Base-by-base conservation (phyloP, 2,888 invertebrate genomes). In the Dorcus hopei region DNA sequence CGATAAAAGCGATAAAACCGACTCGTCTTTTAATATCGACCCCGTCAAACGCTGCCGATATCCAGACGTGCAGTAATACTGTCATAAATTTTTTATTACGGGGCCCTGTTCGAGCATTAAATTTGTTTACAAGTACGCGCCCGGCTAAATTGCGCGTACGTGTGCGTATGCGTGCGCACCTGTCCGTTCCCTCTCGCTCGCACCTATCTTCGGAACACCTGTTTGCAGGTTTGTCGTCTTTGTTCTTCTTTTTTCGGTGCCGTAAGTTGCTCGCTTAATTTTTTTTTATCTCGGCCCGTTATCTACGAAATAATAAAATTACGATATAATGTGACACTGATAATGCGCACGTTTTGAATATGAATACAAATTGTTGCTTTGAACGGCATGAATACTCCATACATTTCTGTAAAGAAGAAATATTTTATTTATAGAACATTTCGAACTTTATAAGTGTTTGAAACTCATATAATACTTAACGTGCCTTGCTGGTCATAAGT, bases 31-130 rank as follows among this genome's bases (percentile, higher is more conserved):
- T 51, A 56, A 38, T 56, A 56, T 56, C 56, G 43, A 56, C 49
- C 53, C 26, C 54, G 61, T 61, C 61, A 61, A 61, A 41, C 58
- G 61, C 55, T 58, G 58, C 61, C 61, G 61, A 61, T 61, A 59
- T 52, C 52, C 53, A 57, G 59, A 59, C 59, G 41, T 50, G 48
- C 8, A 48, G 54, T 61, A 61, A 53, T 58, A 52, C 58, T 49
- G 57, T 57, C 45, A 62, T 62, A 59, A 62, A 62, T 51, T 38
- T 52, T 52, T 40, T 16, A 45, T 23, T 19, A 19, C 45, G 11
- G 7, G 16, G 26, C 19, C 19, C 45, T 11, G 23, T 23, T 14
- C 45, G 19, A 23, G 6, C 42, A 23, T 45, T n/a, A n/a, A n/a
- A n/a, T n/a, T 45, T 45, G 45, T 45, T 45, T 45, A 45, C 45